Conservation (phyloP, 2,888 invertebrate genomes). For the Odontocerum albicorne region DNA sequence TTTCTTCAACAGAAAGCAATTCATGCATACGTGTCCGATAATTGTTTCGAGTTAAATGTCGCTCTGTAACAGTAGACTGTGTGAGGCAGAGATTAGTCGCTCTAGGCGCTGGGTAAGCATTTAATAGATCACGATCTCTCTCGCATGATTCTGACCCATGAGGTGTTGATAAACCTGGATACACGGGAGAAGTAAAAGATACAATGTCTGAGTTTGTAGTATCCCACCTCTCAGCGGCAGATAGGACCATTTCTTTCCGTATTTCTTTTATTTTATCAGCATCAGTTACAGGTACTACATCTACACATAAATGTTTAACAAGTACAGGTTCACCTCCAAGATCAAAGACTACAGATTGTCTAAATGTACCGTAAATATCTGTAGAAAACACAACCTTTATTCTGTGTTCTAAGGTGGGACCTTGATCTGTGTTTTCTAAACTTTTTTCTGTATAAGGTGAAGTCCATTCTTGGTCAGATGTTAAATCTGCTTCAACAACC, state of each 20-base stretch:
- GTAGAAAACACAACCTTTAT: constrained; percentile 64
- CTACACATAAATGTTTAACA: constrained; percentile 71
- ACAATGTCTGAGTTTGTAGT: constrained; percentile 56
- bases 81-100: constrained; percentile 67
- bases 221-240: constrained; percentile 65
- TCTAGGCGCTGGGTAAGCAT: constrained; percentile 67
- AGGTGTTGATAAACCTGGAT: constrained; percentile 51
- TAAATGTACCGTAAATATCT: constrained; percentile 75
- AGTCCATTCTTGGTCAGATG: constrained; percentile 60
- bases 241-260: constrained; percentile 62
- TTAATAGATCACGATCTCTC: constrained; percentile 57
- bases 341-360: constrained; percentile 77
- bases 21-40: constrained; percentile 76
- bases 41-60: constrained; percentile 65
- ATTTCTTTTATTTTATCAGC: constrained; percentile 65
- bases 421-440: constrained; percentile 34
- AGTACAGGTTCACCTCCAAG: constrained; percentile 67
- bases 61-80: constrained; percentile 66
- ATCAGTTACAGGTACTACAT: constrained; percentile 72
- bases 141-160: constrained; percentile 49
- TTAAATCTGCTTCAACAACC: constrained; percentile 45
- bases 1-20: constrained; percentile 74
- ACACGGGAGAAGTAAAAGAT: constrained; percentile 58
- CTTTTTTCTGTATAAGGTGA: constrained; percentile 39
- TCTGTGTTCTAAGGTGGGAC: constrained; percentile 46